These are phyloP conservation scores for Zootoca vivipara DNA, from an alignment of 2,113 vertebrate species.

Conservation along the genomic window DNA sequence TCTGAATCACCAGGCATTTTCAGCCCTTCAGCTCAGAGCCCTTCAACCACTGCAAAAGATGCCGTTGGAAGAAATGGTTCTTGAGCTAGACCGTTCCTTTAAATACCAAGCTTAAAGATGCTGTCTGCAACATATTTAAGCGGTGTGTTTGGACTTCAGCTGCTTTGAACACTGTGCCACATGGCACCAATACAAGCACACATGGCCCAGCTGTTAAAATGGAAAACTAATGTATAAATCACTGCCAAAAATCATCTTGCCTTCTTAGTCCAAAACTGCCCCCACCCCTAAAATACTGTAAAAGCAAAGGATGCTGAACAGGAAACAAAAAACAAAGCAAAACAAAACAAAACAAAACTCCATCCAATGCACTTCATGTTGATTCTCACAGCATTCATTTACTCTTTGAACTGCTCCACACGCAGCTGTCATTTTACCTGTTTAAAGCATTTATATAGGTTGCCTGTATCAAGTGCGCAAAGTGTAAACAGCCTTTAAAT, in stretches of 20 bases:
- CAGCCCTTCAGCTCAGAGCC: not conserved
- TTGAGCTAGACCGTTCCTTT: not conserved
- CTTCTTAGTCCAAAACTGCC: constrained; percentile 46
- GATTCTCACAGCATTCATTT: constrained; percentile 30
- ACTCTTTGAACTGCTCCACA: not conserved
- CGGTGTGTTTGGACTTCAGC: constrained; percentile 46
- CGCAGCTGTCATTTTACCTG: not conserved
- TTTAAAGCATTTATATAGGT: not conserved
- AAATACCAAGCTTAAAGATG: constrained; percentile 33
- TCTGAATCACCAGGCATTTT: constrained; percentile 20
- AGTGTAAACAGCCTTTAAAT: not conserved
- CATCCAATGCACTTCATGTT: not conserved
- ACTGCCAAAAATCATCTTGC: constrained; percentile 41
- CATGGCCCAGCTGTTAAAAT: constrained; percentile 54
- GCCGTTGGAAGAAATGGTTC: not conserved
- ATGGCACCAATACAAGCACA: constrained; percentile 50
- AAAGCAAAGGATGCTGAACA: constrained; percentile 47
- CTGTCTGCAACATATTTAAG: constrained; percentile 51
- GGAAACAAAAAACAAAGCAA: constrained; percentile 41
- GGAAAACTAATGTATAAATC: constrained; percentile 61
- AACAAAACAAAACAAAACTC: not conserved
- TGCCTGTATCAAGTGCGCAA: not conserved
- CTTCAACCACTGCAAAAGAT: not conserved
- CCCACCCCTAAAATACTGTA: constrained; percentile 29
- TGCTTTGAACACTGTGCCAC: constrained; percentile 58